A percentile compares a stretch with the other conserved stretches of the same genome.
These are phyloP conservation scores for Hemiscyllium ocellatum DNA, from an alignment of 2,113 vertebrate genomes.

Conservation along the genomic window DNA sequence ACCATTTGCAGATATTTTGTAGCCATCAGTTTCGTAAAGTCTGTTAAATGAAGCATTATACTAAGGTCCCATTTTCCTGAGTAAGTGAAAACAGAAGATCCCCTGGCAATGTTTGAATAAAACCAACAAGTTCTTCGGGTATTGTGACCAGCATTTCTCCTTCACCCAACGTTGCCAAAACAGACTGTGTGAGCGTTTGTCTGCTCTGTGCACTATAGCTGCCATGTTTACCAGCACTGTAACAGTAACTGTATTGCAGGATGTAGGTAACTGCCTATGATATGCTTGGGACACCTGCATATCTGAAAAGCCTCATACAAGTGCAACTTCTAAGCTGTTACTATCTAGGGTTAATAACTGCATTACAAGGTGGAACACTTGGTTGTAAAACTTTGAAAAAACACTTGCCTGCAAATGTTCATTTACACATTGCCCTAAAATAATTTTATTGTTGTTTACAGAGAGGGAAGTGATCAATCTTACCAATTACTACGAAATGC, in stretches of 20 bases:
- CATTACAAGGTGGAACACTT: not conserved
- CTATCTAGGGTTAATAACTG: not conserved
- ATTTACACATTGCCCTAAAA: not conserved
- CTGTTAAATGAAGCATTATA: not conserved
- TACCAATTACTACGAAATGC: slow-evolving; percentile 94
- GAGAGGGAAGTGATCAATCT: slow-evolving; percentile 90
- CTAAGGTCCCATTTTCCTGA: not conserved
- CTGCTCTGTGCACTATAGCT: not conserved
- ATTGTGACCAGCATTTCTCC: not conserved
- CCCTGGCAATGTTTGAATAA: not conserved
- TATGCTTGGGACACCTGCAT: not conserved
- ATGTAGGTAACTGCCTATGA: not conserved
- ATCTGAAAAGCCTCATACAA: not conserved
- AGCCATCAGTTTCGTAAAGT: not conserved
- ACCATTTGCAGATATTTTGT: not conserved
- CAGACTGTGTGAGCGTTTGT: not conserved
- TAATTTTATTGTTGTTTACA: slow-evolving; percentile 45
- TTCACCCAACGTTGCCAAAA: not conserved
- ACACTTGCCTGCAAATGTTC: not conserved
- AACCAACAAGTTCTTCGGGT: not conserved
- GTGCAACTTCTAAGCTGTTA: not conserved
- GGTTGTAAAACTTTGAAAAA: not conserved
- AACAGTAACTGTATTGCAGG: not conserved
- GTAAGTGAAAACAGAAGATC: not conserved
- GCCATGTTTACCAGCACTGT: not conserved